phyloP scores from a whole-genome alignment of 35 echinoderm and acorn worm genomes.

The Lytechinus pictus region DNA sequence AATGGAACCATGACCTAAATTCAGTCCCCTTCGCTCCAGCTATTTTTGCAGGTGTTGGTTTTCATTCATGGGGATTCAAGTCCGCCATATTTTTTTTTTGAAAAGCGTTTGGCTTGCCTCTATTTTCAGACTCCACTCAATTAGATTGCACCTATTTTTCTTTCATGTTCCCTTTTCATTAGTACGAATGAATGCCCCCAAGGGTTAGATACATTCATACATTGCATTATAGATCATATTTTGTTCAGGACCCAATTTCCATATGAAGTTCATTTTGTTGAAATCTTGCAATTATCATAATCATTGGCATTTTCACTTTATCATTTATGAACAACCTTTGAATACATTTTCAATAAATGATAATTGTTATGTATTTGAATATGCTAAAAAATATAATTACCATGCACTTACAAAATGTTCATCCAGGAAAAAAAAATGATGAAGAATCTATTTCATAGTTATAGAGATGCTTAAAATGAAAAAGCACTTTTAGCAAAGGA shows the following conservation, averaged over 20 bases:
- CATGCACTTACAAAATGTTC: too few relatives aligned
- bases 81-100: background rate
- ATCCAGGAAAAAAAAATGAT: too few relatives aligned
- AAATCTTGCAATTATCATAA: background rate
- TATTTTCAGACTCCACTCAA: background rate
- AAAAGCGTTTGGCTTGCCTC: background rate
- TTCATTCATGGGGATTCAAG: background rate
- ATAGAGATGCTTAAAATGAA: too few relatives aligned
- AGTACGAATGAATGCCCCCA: background rate
- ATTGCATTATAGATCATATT: background rate
- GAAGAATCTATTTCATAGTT: too few relatives aligned
- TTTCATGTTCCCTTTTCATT: background rate
- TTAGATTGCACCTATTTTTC: background rate
- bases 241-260: background rate
- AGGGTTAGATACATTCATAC: background rate
- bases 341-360: too few relatives aligned
- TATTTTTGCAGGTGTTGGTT: constrained; percentile 7
- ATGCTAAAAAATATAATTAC: too few relatives aligned
- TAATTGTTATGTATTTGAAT: too few relatives aligned
- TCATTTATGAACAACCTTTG: too few relatives aligned
- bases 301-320: too few relatives aligned
- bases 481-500: too few relatives aligned
- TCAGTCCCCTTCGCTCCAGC: background rate
- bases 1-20: background rate
- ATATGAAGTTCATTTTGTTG: background rate